Evolutionary conservation across 2,888 invertebrate species (phyloP).

Genomic region (Phymatocera aterrima): DNA sequence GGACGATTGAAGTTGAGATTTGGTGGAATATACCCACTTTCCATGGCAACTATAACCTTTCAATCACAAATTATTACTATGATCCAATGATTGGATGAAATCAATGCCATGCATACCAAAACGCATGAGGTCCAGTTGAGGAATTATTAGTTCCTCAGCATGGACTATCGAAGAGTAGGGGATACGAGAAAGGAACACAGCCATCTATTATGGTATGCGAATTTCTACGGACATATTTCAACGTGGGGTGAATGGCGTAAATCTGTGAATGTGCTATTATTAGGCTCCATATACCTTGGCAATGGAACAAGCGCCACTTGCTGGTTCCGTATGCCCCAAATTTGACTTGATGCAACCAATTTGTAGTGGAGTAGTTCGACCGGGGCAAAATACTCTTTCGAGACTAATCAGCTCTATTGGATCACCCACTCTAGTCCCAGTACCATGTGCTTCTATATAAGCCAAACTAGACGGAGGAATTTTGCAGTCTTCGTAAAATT

Average conservation of each 20-base stretch:
- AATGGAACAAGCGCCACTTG: conserved; percentile 77
- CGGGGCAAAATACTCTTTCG: conserved; percentile 77
- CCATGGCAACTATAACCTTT: conserved; percentile 85
- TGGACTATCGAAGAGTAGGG: too few species aligned
- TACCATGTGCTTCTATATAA: conserved; percentile 81
- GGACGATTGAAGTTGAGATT: conserved; percentile 86
- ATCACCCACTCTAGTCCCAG: conserved; percentile 79
- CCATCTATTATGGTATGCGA: background rate
- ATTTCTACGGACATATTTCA: background rate
- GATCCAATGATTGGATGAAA: too few species aligned
- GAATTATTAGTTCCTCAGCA: too few species aligned
- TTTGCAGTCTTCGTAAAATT: conserved; percentile 77
- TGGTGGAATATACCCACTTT: conserved; percentile 86
- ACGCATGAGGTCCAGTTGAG: too few species aligned
- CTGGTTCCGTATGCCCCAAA: conserved; percentile 75
- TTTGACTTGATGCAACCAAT: conserved; percentile 78
- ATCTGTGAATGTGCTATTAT: background rate
- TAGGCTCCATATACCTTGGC: conserved; percentile 75
- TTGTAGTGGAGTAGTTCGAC: conserved; percentile 77
- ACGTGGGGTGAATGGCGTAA: background rate
- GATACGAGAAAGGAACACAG: too few species aligned
- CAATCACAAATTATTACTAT: background rate
- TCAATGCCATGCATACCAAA: too few species aligned
- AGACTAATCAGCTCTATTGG: conserved; percentile 82
- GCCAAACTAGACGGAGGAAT: conserved; percentile 77